Base-by-base conservation (phyloP, 2,888 invertebrate genomes). In the Microctonus hyperodae region DNA sequence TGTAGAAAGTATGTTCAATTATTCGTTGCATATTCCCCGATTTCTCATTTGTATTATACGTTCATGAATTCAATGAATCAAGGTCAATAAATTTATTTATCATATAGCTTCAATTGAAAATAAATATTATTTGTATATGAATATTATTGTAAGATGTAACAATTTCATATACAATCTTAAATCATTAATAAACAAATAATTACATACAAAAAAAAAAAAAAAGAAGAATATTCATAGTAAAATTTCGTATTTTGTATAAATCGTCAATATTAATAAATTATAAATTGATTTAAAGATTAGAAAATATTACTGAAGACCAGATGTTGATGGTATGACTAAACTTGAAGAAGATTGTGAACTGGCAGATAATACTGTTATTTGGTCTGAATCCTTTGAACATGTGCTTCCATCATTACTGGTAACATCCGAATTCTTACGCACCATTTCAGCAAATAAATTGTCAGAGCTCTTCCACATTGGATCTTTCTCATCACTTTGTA, bases 391-490 rank as follows among this genome's bases (percentile, higher is more conserved):
- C 50, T 58, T 64, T 40, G 25, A 62, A 50, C 66, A 67, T 59
- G 56, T 35, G 64, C 60, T 10, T 28, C 64, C 73, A 23, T 74
- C 68, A 16, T n/a, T n/a, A n/a, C 77, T 76, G 40, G 58, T 59
- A 37, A 67, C 73, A 22, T 76, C 74, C 37, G 55, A 70, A 69
- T 71, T 77, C 70, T 76, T 77, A 70, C 75, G 75, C 33, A 73
- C 62, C 10, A 76, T 65, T 9, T 76, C 76, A n/a, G 78, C 76
- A 11, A 74, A 69, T 13, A 81, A 68, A 72, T 82, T 83, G 70
- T 82, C 81, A 48, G 82, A 83, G 58, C 80, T 81, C 68, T 80
- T 83, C 83, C 81, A 82, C 67, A 79, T 81, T 20, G 80, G 79
- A 69, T 82, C 79, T 65, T 75, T 79, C 65, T 79, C 81, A 69